Percentiles rank a stretch among this genome's conserved stretches.
Conservation (phyloP, 2,888 invertebrate genomes). For the Maniola hyperantus region DNA sequence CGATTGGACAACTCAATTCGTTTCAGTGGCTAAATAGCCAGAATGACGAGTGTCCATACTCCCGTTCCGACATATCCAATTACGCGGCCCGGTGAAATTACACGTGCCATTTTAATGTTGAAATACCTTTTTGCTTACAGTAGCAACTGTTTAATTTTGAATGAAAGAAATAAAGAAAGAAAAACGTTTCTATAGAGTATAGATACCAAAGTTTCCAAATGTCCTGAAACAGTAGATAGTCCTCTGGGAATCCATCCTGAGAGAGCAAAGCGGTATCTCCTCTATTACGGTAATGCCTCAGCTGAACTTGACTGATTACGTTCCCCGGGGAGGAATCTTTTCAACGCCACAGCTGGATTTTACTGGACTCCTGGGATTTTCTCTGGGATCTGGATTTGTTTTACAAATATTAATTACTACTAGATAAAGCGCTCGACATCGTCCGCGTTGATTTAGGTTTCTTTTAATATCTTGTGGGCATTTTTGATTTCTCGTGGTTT, state of each 20-base stretch:
- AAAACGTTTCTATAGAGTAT: no score
- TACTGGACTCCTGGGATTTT: slow-evolving; percentile 58
- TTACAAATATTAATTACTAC: not conserved
- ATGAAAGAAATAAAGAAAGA: no score
- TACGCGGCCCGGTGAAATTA: slow-evolving; percentile 27
- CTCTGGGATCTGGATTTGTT: slow-evolving; percentile 37
- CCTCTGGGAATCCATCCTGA: slow-evolving; percentile 31
- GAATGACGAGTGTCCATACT: slow-evolving; percentile 27
- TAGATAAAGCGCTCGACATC: not conserved
- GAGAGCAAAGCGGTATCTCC: slow-evolving; percentile 57
- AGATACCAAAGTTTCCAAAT: slow-evolving; percentile 20
- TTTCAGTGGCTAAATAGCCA: slow-evolving; percentile 40
- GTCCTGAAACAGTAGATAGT: slow-evolving; percentile 25
- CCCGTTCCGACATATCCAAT: slow-evolving; percentile 32
- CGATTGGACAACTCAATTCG: slow-evolving; percentile 42
- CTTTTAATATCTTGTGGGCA: no score
- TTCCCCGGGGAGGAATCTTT: slow-evolving; percentile 66
- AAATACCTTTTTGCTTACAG: slow-evolving; percentile 9
- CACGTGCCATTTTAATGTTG: slow-evolving; percentile 24
- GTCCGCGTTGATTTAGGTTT: no score
- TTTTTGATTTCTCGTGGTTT: no score
- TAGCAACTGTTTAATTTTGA: not conserved
- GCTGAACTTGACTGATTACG: slow-evolving; percentile 77
- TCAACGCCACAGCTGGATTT: slow-evolving; percentile 58
- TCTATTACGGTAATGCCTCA: slow-evolving; percentile 70